These are phyloP conservation scores for Mionectes macconnelli DNA, from an alignment of 2,113 vertebrate species.

Conservation along the genomic window DNA sequence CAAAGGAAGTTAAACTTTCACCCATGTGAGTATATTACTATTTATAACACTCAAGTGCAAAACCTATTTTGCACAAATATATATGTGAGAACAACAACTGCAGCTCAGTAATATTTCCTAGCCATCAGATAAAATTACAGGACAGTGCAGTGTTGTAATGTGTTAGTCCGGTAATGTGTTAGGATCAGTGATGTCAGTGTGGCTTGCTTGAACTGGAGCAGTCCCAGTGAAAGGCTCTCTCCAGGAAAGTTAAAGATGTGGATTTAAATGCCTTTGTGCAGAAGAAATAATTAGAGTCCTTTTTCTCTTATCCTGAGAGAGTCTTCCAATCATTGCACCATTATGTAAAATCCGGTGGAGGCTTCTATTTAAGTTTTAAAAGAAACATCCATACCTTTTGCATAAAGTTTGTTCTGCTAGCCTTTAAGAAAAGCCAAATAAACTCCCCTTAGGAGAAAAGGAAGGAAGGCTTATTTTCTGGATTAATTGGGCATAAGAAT, in stretches of 20 bases:
- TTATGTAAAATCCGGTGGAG: background rate
- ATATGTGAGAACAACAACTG: background rate
- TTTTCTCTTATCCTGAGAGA: background rate
- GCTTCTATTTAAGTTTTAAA: background rate
- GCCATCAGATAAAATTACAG: background rate
- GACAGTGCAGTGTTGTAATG: background rate
- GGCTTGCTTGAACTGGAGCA: background rate
- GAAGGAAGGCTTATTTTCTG: conserved; percentile 1
- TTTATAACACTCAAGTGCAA: background rate
- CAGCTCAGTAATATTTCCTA: background rate
- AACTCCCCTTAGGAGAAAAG: background rate
- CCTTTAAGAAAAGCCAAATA: background rate
- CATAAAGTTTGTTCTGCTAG: background rate
- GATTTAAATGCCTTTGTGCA: background rate
- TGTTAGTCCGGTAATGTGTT: background rate
- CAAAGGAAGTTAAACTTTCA: background rate
- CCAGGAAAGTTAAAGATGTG: background rate
- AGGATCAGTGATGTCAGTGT: background rate
- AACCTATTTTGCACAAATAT: background rate
- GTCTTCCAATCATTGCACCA: background rate
- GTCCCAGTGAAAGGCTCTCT: background rate
- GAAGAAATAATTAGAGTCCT: background rate
- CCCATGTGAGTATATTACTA: background rate
- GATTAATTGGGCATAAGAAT: background rate
- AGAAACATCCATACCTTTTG: background rate